These are phyloP conservation scores for Oreotrochilus melanogaster DNA, from an alignment of 2,113 vertebrate genomes.

Conservation along the genomic window DNA sequence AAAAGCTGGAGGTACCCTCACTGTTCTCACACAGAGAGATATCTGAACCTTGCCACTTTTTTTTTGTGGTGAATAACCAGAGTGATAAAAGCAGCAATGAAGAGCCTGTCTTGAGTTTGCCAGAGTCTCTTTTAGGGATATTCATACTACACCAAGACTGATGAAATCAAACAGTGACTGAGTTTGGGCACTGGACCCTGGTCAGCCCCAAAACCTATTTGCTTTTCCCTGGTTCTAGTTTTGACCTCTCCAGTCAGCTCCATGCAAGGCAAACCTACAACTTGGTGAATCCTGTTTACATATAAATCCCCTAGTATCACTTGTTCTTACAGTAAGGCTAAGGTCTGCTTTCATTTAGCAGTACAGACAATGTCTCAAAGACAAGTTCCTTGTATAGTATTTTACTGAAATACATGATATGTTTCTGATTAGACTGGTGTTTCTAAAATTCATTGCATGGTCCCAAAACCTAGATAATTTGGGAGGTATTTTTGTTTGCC, in stretches of 20 bases:
- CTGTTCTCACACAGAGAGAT: neutral
- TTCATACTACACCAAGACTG: neutral
- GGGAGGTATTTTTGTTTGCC: neutral
- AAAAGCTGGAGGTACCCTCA: conserved; percentile 2
- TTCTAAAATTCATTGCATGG: neutral
- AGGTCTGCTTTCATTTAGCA: neutral
- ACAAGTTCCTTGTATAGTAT: neutral
- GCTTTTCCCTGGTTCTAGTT: neutral
- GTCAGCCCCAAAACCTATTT: neutral
- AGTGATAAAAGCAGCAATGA: neutral
- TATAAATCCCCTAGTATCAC: neutral
- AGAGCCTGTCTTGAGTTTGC: neutral
- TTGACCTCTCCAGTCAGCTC: neutral
- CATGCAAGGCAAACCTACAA: neutral
- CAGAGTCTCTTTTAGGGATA: neutral
- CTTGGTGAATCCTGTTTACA: neutral
- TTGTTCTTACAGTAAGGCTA: rapidly evolving
- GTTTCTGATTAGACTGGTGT: neutral
- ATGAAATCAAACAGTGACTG: neutral
- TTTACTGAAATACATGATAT: neutral
- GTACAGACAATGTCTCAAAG: neutral
- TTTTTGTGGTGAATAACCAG: neutral
- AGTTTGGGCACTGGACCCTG: neutral
- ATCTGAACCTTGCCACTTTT: neutral
- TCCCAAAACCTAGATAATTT: neutral